phyloP scores from a whole-genome alignment of 2,888 invertebrate genomes.

The Beris morrisii region DNA sequence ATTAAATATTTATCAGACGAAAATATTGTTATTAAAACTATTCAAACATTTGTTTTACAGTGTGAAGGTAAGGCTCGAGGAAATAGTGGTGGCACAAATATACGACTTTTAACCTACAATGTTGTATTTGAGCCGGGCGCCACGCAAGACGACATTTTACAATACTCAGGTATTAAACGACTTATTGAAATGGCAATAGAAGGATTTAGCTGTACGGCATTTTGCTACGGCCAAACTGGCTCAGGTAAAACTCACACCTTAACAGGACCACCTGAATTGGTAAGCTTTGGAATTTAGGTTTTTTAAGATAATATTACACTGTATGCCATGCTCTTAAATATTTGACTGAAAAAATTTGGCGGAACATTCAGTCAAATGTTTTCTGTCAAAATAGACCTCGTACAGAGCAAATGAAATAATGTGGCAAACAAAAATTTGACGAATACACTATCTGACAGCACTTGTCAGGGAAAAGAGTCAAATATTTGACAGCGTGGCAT shows the following conservation, averaged over 20 bases:
- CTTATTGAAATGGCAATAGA: slow-evolving; percentile 93
- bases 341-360: too few relatives aligned
- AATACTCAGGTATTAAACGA: slow-evolving; percentile 86
- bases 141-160: slow-evolving; percentile 77
- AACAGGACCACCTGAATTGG: slow-evolving; percentile 86
- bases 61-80: slow-evolving; percentile 58
- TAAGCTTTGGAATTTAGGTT: slow-evolving; percentile 52
- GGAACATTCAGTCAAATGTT: neutral
- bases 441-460: too few relatives aligned
- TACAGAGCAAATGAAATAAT: too few relatives aligned
- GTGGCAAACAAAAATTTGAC: too few relatives aligned
- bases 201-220: slow-evolving; percentile 91
- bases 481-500: too few relatives aligned
- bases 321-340: too few relatives aligned
- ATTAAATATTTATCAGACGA: too few relatives aligned
- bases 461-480: too few relatives aligned
- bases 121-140: slow-evolving; percentile 93
- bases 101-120: slow-evolving; percentile 91
- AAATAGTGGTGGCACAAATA: slow-evolving; percentile 65
- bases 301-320: neutral
- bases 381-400: neutral
- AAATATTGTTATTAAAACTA: too few relatives aligned
- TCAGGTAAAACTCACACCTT: slow-evolving; percentile 96
- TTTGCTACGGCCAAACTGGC: slow-evolving; percentile 96
- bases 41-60: slow-evolving; percentile 47